Base-by-base conservation (phyloP, 2,113 vertebrate genomes). In the Coregonus clupeaformis region DNA sequence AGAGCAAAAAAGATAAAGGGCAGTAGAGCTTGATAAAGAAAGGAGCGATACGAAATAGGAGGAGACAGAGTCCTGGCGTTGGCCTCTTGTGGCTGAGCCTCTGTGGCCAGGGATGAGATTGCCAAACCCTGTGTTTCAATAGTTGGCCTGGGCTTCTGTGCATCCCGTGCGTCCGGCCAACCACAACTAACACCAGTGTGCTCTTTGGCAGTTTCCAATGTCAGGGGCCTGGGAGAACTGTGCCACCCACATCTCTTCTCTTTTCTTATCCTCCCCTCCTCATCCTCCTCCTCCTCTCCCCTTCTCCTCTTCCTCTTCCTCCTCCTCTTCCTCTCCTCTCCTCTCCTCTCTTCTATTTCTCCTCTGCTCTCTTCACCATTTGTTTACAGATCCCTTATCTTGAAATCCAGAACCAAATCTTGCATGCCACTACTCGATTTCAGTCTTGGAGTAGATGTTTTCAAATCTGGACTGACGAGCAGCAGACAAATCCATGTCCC, bases 161-260 rank as follows among this genome's bases (percentile, higher is more conserved):
- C 90, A 91, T 92, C 92, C 91, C 90, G 86, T 92, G 92, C 90
- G 84, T 91, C 84, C 91, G 84, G 89, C 90, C 92, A 92, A 91
- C 91, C 91, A 91, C 86, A 90, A 91, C 87, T 92, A 93, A 93
- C 86, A 89, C 90, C 84, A 91, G 89, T 91, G 89, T 90, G 89
- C 86, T 91, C 87, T 91, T 90, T 91, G 86, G 89, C 87, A 89
- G 87, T 89, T 85, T 90, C 87, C 83, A 85, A 90, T 91, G 89
- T 90, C 89, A 89, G 84, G 13, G 49, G 87, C 88, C 88, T 90
- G 88, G 81, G 88, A 86, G 84, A 85, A 84, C 80, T 85, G 77
- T 91, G 87, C 90, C 91, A 91, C 87, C 85, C 87, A 90, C 90
- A 90, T 86, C 84, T 87, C 79, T 81, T 80, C 79, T 86, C 78